Evolutionary conservation across 64 coral and sea anemone genomes (phyloP).

Genomic region (Actinia equina): DNA sequence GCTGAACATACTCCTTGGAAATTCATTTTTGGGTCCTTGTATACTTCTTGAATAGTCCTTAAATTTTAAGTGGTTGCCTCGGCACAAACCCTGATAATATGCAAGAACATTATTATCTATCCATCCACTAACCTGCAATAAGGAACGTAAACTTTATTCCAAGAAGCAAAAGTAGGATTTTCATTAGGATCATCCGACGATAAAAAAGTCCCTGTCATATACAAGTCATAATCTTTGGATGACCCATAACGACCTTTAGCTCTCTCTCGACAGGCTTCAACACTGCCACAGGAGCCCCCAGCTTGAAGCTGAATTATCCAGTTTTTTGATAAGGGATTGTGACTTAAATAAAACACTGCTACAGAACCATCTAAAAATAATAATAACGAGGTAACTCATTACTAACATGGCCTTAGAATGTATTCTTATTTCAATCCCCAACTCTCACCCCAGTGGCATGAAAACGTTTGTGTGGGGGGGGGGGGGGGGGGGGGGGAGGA

Average conservation of each 20-base stretch:
- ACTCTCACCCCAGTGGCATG: neutral
- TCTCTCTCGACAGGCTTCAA: constrained; percentile 67
- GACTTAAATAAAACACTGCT: constrained; percentile 95
- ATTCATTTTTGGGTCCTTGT: too few relatives aligned
- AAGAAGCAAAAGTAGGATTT: constrained; percentile 93
- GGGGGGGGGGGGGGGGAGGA: too few relatives aligned
- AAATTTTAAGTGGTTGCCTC: too few relatives aligned
- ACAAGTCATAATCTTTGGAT: constrained; percentile 63
- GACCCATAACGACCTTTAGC: constrained; percentile 73
- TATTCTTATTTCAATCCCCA: too few relatives aligned
- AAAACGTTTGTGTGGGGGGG: too few relatives aligned
- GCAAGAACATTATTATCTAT: too few relatives aligned
- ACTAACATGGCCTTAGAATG: neutral
- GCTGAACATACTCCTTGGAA: too few relatives aligned
- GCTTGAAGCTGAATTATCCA: constrained; percentile 95
- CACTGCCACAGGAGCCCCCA: constrained; percentile 78
- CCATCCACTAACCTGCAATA: constrained; percentile 82
- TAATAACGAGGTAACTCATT: neutral
- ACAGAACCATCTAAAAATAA: constrained; percentile 75
- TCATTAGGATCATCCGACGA: constrained; percentile 85
- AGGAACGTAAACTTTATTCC: constrained; percentile 99
- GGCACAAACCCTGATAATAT: too few relatives aligned
- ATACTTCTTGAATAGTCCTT: too few relatives aligned
- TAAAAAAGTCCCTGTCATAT: constrained; percentile 76
- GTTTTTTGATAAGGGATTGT: constrained; percentile 64